Base-by-base conservation (phyloP, 2,888 invertebrate genomes). In the Cybosia mesomella region DNA sequence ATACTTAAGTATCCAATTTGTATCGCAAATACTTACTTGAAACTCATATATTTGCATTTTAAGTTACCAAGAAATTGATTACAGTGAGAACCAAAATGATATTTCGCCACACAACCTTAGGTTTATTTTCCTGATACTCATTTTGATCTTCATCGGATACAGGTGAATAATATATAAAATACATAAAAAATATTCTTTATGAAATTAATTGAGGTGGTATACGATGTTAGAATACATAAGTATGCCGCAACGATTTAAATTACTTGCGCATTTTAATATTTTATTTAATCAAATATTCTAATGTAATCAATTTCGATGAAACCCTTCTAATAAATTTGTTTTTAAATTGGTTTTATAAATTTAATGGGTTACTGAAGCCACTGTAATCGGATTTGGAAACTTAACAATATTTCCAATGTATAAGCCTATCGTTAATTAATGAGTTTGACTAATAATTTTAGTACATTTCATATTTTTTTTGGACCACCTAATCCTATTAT, bases 1-100 rank as follows among this genome's bases (percentile, higher is more conserved):
- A 67, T 76, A 75, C 65, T 76, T 67, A 75, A 76, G 67, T 70
- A 79, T 64, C 67, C 67, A 43, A 82, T 82, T 83, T 76, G 77
- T 77, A 83, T 83, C 34, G 76, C 80, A 83, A 83, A 81, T 77
- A 76, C 69, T 67, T 68, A 80, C 74, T 76, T 68, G 49, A 70
- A 61, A 58, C 70, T 73, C 73, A 74, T 75, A 71, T 21, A 82
- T 82, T 83, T 71, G 71, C 76, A 80, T 82, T 80, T 80, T 73
- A 81, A 80, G 67, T 72, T 64, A 54, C 65, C 60, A 67, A 72
- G 69, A 72, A 76, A 79, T 80, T 82, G 79, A 83, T 78, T 77
- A 75, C 55, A 68, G 68, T 64, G 24, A 58, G 54, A 61, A 66
- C 60, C 66, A 49, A 72, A 75, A 65, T 65, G 9, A 21, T 53